Percentiles rank a stretch among this genome's conserved stretches.
Evolutionary conservation across 2,797 vertebrate genomes (phyloP).

Genomic region (Ceryle rudis): DNA sequence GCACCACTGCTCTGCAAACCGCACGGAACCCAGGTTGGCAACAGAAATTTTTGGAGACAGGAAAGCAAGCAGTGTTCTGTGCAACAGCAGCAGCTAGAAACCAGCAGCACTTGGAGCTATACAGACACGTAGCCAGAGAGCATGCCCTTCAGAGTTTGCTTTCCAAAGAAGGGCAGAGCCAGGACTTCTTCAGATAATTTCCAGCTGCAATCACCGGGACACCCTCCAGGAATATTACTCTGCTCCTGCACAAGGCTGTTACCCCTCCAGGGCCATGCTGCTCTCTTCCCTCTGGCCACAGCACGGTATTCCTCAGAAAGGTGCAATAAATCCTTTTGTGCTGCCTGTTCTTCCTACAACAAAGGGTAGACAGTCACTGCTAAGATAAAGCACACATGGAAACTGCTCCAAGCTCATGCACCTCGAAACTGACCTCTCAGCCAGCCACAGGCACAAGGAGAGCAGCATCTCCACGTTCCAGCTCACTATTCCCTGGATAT

Average conservation of each 20-base stretch:
- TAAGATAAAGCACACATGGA: neutral
- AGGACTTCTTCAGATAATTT: conserved; percentile 3
- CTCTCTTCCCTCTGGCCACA: neutral
- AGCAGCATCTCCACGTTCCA: neutral
- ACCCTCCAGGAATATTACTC: conserved; percentile 35
- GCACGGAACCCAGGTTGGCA: accelerated
- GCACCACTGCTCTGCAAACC: neutral
- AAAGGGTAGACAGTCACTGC: accelerated
- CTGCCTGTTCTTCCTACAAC: accelerated
- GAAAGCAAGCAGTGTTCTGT: neutral
- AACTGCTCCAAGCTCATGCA: accelerated
- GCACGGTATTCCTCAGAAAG: accelerated
- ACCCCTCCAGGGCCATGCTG: accelerated
- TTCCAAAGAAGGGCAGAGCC: conserved; percentile 65
- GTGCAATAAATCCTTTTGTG: accelerated
- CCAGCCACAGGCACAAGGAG: accelerated
- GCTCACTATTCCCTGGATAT: neutral
- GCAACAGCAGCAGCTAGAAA: neutral
- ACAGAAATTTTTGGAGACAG: accelerated
- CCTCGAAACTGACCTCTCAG: accelerated
- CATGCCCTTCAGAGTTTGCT: neutral
- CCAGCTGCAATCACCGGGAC: neutral
- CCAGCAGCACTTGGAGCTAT: neutral
- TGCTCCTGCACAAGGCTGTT: neutral
- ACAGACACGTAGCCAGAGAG: neutral